Base-by-base conservation (phyloP, 2,888 invertebrate genomes). In the Aphidius colemani region DNA sequence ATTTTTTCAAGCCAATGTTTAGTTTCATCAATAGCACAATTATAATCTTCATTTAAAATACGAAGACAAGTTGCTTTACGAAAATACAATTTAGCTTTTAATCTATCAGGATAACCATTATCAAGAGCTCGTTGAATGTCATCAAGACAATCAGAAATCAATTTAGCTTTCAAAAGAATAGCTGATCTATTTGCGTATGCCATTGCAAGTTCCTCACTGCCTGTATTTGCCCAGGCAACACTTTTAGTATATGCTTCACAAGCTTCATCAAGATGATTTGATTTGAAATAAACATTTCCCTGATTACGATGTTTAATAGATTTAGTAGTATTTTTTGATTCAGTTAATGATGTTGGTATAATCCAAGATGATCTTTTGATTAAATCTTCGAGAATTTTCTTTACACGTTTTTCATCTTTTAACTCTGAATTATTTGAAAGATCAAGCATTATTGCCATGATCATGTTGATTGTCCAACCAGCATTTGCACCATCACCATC, bases 141-240 rank as follows among this genome's bases (percentile, higher is more conserved):
- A 71, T 83, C 78, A 46, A 92, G 72, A 74, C 91, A 90, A 75
- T 90, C 88, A 30, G 84, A 78, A 76, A 88, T 90, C 55, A 88
- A 86, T 67, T 86, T 84, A 72, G 90, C 83, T 69, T 87, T 86
- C 70, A 86, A 88, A 59, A 92, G 85, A 8, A 90, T 87, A 40
- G 92, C 92, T 51, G 94, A 92, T 72, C 94, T 86, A 77, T 94
- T 94, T 0, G 90, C 89, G 75, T 89, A 86, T 1, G 90, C 90
- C 56, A 91, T 80, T 9, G 86, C 83, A 67, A 90, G 85, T 73
- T 86, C 85, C 67, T 88, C 86, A 10, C 89, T 86, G 48, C 83
- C 77, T 7, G 71, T 67, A 58, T 87, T 86, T 7, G 92, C 89
- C 80, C 85, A 85, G 9, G 88, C 86, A 70, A 92, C 83, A 69